Base-by-base conservation (phyloP, 2,113 vertebrate genomes). In the Stomatorhinus ivindoensis region DNA sequence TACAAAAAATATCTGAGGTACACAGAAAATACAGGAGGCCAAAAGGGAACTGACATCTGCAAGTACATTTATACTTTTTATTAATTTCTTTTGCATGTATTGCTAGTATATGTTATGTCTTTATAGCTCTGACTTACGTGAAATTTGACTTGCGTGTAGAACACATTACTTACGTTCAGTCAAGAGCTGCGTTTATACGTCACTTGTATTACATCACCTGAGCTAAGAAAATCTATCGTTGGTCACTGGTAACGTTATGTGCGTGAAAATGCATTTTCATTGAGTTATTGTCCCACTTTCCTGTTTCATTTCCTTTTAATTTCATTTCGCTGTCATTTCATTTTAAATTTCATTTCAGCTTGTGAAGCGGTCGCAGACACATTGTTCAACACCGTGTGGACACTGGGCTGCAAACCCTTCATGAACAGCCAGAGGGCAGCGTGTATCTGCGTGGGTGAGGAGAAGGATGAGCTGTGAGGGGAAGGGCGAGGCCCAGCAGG, bases 351-450 rank as follows among this genome's bases (percentile, higher is more conserved):
- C 0, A 88, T 89, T 89, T 90, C 91, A 99, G 98, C 97, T 47
- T 99, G 98, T 44, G 98, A 98, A 89, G 95, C 97, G 0, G 91
- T 99, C 87, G 98, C 96, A 1, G 97, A 99, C 11, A 96, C 96
- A 0, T 95, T 99, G 90, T 98, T 97, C 94, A 98, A 97, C 4
- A 97, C 98, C 0, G 97, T 99, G 87, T 97, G 97, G 97, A 98
- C 98, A 17, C 92, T 99, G 92, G 98, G 98, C 89, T 99, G 98
- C 93, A 97, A 96, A 27, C 96, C 98, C 88, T 99, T 98, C 95
- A 99, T 99, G 98, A 99, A 98, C 94, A 98, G 98, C 94, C 98
- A 99, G 92, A 96, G 98, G 93, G 96, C 97, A 21, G 96, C 98
- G 21, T 99, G 98, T 89, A 89, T 98, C 88, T 99, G 98, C 87